phyloP scores from a whole-genome alignment of 1,140 invertebrate genomes.

The Scylla paramamosain region DNA sequence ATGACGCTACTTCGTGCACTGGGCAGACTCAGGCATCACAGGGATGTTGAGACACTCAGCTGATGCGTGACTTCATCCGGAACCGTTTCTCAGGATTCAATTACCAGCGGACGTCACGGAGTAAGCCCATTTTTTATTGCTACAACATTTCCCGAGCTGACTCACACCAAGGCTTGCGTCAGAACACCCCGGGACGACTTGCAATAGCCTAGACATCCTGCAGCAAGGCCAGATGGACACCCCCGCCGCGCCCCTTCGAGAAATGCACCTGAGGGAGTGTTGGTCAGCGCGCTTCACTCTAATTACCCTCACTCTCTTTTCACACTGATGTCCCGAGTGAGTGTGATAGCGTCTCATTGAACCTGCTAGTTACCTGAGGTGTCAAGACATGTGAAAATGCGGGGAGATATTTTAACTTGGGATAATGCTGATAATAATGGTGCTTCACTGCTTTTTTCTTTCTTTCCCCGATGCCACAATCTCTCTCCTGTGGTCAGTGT shows the following conservation, averaged over 20 bases:
- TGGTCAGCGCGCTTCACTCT: neutral
- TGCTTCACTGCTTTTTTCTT: neutral
- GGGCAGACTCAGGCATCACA: no score
- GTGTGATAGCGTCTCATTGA: constrained; percentile 9
- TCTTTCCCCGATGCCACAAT: neutral
- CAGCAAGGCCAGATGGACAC: neutral
- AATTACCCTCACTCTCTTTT: neutral
- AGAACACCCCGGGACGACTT: no score
- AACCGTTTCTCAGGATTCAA: no score
- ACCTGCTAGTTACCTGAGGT: neutral
- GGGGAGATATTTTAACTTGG: neutral
- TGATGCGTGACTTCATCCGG: no score
- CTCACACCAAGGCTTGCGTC: no score
- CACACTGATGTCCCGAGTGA: neutral
- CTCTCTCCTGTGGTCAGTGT: neutral
- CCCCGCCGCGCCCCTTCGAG: neutral
- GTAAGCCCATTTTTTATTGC: no score
- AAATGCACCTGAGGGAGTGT: neutral
- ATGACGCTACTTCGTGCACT: neutral
- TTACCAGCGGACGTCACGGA: no score
- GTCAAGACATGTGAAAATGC: neutral
- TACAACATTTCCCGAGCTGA: no score
- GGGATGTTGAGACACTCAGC: no score
- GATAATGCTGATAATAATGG: constrained; percentile 1
- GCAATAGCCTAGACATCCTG: no score